A percentile compares a stretch with the other conserved stretches of the same genome.
Conservation (phyloP, 2,797 vertebrate species). For the Pipistrellus pygmaeus region DNA sequence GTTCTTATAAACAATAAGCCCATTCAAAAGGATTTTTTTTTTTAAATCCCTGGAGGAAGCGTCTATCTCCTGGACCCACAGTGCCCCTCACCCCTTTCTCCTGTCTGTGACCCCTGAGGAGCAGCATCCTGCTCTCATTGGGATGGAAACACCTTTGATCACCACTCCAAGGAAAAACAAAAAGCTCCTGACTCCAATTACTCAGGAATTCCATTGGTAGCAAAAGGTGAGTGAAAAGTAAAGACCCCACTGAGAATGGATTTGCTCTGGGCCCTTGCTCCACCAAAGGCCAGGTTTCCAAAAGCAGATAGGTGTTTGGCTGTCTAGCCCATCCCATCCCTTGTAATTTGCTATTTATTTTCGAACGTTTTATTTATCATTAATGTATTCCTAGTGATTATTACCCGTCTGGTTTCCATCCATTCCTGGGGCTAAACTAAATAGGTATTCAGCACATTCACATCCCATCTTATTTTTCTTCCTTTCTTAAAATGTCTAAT, state of each 20-base stretch:
- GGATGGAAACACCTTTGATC: slow-evolving; percentile 73
- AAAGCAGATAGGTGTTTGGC: not conserved
- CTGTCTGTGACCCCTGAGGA: not conserved
- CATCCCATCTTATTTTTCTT: not conserved
- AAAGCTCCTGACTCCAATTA: slow-evolving; percentile 60
- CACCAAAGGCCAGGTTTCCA: not conserved
- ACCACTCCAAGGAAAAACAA: not conserved
- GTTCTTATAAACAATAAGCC: slow-evolving; percentile 74
- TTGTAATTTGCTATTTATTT: not conserved
- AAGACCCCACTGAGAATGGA: slow-evolving; percentile 10
- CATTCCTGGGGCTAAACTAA: not conserved
- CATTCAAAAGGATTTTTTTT: slow-evolving; percentile 59
- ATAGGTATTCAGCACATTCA: not conserved
- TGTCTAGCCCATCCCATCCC: not conserved
- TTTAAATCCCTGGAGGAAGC: slow-evolving; percentile 64
- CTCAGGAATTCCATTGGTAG: slow-evolving; percentile 57
- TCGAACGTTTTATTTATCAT: not conserved
- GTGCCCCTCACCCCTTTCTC: slow-evolving; percentile 36
- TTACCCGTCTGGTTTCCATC: not conserved
- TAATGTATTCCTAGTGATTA: not conserved
- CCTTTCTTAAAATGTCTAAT: not conserved
- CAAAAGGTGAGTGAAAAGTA: slow-evolving; percentile 36
- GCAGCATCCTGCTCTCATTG: not conserved
- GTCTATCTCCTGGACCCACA: slow-evolving; percentile 54
- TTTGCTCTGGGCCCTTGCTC: not conserved